phyloP scores from a whole-genome alignment of 2,113 vertebrate species.

The Leucopsar rothschildi region DNA sequence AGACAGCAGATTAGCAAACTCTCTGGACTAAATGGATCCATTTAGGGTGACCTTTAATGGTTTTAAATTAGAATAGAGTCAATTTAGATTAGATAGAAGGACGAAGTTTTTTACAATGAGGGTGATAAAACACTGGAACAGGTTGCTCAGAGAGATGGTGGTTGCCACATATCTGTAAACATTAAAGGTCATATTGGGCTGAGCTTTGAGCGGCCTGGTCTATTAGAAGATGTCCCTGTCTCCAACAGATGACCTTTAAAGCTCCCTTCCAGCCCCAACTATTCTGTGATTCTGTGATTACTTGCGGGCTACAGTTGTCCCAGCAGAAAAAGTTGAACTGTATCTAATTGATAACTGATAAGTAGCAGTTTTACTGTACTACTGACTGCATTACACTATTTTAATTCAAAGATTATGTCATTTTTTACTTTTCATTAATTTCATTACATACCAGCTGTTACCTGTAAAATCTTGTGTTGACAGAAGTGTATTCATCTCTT shows the following conservation, averaged over 20 bases:
- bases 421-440: neutral
- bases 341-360: neutral
- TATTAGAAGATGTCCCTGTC: neutral
- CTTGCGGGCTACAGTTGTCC: neutral
- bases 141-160: neutral
- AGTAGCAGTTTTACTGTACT: neutral
- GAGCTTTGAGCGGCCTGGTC: neutral
- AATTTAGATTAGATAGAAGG: neutral
- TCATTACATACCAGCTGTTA: neutral
- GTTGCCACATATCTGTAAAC: neutral
- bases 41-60: neutral
- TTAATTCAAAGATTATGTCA: neutral
- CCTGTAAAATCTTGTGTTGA: neutral
- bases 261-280: neutral
- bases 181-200: neutral
- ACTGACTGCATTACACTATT: neutral
- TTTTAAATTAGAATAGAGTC: neutral
- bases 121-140: neutral
- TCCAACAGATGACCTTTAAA: neutral
- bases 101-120: neutral
- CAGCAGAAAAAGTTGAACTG: neutral
- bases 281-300: neutral
- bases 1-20: neutral
- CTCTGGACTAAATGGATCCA: constrained; percentile 27
- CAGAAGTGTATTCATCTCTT: neutral